Evolutionary conservation across 2,888 invertebrate genomes (phyloP).

Genomic region (Scaptodrosophila latifasciaeformis): DNA sequence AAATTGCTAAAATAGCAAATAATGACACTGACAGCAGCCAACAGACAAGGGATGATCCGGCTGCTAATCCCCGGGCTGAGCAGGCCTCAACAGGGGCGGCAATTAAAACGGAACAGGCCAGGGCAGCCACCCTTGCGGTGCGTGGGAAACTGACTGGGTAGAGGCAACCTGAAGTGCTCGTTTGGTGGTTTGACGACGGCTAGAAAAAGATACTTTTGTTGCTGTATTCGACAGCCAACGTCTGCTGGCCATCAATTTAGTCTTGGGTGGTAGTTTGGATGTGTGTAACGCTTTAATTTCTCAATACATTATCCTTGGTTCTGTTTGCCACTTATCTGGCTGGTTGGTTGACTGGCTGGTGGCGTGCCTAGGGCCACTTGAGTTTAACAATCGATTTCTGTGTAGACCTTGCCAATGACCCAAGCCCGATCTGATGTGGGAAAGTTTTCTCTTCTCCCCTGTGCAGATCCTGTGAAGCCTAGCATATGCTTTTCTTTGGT

Average conservation of each 20-base stretch:
- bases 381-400: conserved; percentile 52
- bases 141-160: conserved; percentile 54
- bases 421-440: conserved; percentile 38
- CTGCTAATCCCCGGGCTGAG: conserved; percentile 45
- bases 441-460: conserved; percentile 18
- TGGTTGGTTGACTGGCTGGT: conserved; percentile 7
- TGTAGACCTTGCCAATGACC: conserved; percentile 35
- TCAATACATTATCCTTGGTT: conserved; percentile 54
- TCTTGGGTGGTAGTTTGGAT: conserved; percentile 17
- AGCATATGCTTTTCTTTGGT: conserved; percentile 56
- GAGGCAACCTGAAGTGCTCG: conserved; percentile 44
- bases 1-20: conserved; percentile 70
- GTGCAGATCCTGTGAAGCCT: conserved; percentile 45
- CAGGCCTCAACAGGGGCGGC: conserved; percentile 46
- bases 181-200: conserved; percentile 56
- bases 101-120: conserved; percentile 53
- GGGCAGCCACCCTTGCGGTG: conserved; percentile 10
- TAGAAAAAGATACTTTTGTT: conserved; percentile 58
- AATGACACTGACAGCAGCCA: conserved; percentile 59
- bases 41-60: conserved; percentile 59
- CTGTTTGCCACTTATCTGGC: conserved; percentile 49
- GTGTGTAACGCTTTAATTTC: conserved; percentile 68
- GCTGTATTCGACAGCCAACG: conserved; percentile 55
- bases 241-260: conserved; percentile 67
- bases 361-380: conserved; percentile 47